Conservation (phyloP, 2,888 invertebrate species). For the Nesidiocoris tenuis region DNA sequence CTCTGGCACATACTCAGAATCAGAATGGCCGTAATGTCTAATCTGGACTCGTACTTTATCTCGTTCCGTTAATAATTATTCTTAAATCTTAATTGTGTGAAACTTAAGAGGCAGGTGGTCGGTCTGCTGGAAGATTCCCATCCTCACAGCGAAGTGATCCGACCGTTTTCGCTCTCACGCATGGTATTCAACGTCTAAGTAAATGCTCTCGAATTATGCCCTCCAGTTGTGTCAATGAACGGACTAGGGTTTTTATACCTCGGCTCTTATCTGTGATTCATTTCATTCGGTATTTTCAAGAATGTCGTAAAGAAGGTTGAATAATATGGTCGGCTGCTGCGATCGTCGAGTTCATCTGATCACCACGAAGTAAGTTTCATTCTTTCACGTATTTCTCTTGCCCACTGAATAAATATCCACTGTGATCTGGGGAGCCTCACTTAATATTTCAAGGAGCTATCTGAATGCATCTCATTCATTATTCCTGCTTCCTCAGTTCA, state of each 20-base stretch:
- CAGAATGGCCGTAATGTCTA: not conserved
- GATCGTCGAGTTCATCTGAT: slow-evolving; percentile 1
- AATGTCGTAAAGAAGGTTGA: slow-evolving; percentile 27
- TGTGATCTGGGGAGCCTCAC: no score
- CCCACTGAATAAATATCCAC: not conserved
- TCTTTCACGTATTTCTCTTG: not conserved
- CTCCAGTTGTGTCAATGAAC: slow-evolving; percentile 33
- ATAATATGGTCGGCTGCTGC: slow-evolving; percentile 32
- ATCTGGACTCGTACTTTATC: not conserved
- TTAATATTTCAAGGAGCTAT: not conserved
- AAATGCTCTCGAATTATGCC: slow-evolving; percentile 14
- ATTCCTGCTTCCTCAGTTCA: no score
- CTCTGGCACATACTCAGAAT: not conserved
- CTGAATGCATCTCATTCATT: not conserved
- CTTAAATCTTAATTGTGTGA: not conserved
- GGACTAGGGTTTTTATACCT: slow-evolving; percentile 35
- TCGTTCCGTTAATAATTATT: not conserved
- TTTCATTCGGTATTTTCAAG: slow-evolving; percentile 30
- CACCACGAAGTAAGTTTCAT: slow-evolving; percentile 20
- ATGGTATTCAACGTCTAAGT: no score
- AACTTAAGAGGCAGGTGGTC: not conserved
- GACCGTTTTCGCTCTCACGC: no score
- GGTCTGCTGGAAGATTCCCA: no score
- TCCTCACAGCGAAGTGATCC: no score
- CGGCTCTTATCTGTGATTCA: slow-evolving; percentile 33